Evolutionary conservation across 2,888 invertebrate species (phyloP), one percentile per base, ranked within the genome.

Genomic region (Xestia sexstrigata): DNA sequence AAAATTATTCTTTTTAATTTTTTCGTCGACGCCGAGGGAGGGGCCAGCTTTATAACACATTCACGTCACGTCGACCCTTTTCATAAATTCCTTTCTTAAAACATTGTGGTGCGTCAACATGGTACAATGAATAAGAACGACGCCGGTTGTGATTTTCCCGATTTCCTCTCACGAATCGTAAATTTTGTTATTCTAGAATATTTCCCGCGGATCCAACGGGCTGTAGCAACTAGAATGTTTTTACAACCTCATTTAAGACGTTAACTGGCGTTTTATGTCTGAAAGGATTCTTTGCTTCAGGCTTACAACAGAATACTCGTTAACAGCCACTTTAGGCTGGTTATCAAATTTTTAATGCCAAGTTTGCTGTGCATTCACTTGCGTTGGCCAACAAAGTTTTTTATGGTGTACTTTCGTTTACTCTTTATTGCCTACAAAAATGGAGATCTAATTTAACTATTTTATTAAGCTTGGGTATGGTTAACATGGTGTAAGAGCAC

Each of bases 21-120:
- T 91, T 90, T 88, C 78, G 83, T 77, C 78, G 70, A 60, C 67
- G 39, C 75, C 71, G 78, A 82, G 79, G 76, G 81, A 82, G 79
- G 74, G 80, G 71, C 78, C 84, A 76, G 82, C 83, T 90, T 90
- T 87, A 87, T 90, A 89, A 90, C 87, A 91, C 88, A 95, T 94
- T 95, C 93, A 78, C 81, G 90, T 92, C 94, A 93, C 93, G 94
- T 92, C 85, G 88, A 89, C 87, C 90, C 91, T 93, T 94, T 94
- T 92, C 93, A 93, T 94, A 94, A 94, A 93, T 94, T 92, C 85
- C 83, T 90, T 92, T 91, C 91, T 92, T 92, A 91, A 92, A 93
- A 92, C 91, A 92, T 90, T 92, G 91, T 89, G 89, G 89, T 90
- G 87, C 90, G 91, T 92, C 92, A 92, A 92, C 92, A 89, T 78